Evolutionary conservation across 1,140 invertebrate genomes (phyloP).

Genomic region (Kradibia gibbosae): DNA sequence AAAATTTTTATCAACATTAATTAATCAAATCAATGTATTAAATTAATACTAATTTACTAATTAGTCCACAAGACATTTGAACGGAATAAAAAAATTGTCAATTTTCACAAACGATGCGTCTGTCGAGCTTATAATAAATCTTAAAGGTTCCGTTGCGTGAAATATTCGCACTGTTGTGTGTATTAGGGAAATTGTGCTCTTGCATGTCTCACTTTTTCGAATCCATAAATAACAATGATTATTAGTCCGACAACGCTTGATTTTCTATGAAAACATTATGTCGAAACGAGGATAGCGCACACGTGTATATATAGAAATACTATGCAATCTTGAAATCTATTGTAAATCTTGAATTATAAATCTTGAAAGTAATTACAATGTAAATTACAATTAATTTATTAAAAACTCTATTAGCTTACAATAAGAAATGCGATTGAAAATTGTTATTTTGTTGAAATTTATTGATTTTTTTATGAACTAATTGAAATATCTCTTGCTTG

Average conservation of each 20-base stretch:
- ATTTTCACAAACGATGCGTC: slow-evolving; percentile 15
- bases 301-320: neutral
- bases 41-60: too few relatives aligned
- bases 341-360: too few relatives aligned
- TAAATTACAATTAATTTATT: too few relatives aligned
- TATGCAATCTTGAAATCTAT: too few relatives aligned
- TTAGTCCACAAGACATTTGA: neutral
- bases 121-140: slow-evolving; percentile 37
- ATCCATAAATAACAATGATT: slow-evolving; percentile 28
- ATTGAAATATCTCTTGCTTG: too few relatives aligned
- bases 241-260: slow-evolving; percentile 29
- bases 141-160: slow-evolving; percentile 20
- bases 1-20: too few relatives aligned
- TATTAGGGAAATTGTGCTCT: slow-evolving; percentile 38
- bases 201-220: slow-evolving; percentile 26
- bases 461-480: too few relatives aligned
- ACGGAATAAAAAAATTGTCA: neutral
- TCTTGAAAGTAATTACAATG: too few relatives aligned
- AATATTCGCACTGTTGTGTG: neutral
- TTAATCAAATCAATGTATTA: too few relatives aligned
- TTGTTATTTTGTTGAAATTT: too few relatives aligned
- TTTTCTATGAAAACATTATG: slow-evolving; percentile 40
- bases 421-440: too few relatives aligned
- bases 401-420: too few relatives aligned
- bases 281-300: neutral